A percentile compares a stretch with the other conserved stretches of the same genome.
Conservation (phyloP, 1,140 invertebrate genomes). For the Charaxes varanes region DNA sequence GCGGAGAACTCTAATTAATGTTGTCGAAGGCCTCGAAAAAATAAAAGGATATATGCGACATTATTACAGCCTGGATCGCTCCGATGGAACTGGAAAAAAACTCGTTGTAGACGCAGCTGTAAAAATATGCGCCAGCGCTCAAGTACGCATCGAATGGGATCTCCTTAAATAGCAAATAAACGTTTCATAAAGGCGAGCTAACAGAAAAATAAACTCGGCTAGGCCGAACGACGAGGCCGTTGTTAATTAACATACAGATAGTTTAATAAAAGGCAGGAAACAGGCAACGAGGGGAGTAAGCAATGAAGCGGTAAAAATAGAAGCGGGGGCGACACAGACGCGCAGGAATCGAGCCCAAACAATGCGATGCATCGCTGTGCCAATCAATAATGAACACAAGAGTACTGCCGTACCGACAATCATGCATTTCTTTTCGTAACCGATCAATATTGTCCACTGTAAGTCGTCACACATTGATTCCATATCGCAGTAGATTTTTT, state of each 20-base stretch:
- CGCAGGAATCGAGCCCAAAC: conserved; percentile 60
- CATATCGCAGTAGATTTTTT: no score
- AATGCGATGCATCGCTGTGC: conserved; percentile 50
- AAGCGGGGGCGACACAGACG: conserved; percentile 60
- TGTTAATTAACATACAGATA: conserved; percentile 74
- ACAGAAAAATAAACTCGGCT: conserved; percentile 62
- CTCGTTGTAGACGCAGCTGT: conserved; percentile 31
- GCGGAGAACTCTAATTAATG: conserved; percentile 62
- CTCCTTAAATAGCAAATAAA: conserved; percentile 47
- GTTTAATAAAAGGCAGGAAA: conserved; percentile 73
- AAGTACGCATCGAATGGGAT: conserved; percentile 24
- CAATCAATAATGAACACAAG: conserved; percentile 59
- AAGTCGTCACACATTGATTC: no score
- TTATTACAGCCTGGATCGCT: conserved; percentile 27
- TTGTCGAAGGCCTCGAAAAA: conserved; percentile 60
- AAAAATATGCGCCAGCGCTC: conserved; percentile 19
- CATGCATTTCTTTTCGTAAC: conserved; percentile 4
- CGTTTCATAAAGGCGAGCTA: conserved; percentile 45
- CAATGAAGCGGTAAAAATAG: conserved; percentile 73
- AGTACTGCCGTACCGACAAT: conserved; percentile 18
- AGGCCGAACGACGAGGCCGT: conserved; percentile 52
- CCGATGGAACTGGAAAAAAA: conserved; percentile 26
- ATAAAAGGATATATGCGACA: conserved; percentile 48
- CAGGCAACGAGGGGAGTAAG: conserved; percentile 62
- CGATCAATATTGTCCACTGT: conserved; percentile 13